These are phyloP conservation scores for Diogma glabrata DNA, from an alignment of 2,888 invertebrate genomes.

Conservation along the genomic window DNA sequence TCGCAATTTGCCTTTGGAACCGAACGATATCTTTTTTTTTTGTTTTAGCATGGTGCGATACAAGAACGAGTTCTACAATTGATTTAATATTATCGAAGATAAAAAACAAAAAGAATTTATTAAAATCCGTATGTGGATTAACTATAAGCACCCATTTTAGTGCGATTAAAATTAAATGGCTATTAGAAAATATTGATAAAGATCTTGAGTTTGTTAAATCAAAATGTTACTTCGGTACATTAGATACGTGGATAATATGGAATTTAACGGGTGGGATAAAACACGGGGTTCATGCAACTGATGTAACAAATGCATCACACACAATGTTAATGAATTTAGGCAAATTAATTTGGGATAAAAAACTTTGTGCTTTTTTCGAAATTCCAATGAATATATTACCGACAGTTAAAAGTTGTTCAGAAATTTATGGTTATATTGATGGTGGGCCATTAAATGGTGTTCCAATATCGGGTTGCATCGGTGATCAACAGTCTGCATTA, in stretches of 20 bases:
- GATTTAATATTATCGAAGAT: constrained; percentile 63
- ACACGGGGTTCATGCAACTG: constrained; percentile 71
- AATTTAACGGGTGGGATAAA: constrained; percentile 47
- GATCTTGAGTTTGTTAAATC: constrained; percentile 58
- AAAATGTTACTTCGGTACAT: constrained; percentile 72
- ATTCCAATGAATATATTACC: constrained; percentile 78
- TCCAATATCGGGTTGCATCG: constrained; percentile 81
- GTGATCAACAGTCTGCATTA: constrained; percentile 91
- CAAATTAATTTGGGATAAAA: constrained; percentile 80
- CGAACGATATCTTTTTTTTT: constrained; percentile 9
- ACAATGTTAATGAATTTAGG: constrained; percentile 92
- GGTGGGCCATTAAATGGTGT: constrained; percentile 63
- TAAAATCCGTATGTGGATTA: constrained; percentile 63
- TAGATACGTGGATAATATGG: constrained; percentile 92
- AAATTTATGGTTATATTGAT: constrained; percentile 75
- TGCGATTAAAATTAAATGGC: constrained; percentile 89
- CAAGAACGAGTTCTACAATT: constrained; percentile 70
- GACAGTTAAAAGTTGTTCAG: constrained; percentile 80
- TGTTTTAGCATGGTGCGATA: constrained; percentile 78
- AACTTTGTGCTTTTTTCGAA: constrained; percentile 76
- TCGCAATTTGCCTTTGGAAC: too few relatives aligned
- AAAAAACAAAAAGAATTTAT: constrained; percentile 54
- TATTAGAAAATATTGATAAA: constrained; percentile 72
- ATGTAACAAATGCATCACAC: constrained; percentile 93
- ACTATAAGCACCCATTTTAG: constrained; percentile 95